These are phyloP conservation scores for Plagodis pulveraria DNA, from an alignment of 2,888 invertebrate genomes.

Conservation along the genomic window DNA sequence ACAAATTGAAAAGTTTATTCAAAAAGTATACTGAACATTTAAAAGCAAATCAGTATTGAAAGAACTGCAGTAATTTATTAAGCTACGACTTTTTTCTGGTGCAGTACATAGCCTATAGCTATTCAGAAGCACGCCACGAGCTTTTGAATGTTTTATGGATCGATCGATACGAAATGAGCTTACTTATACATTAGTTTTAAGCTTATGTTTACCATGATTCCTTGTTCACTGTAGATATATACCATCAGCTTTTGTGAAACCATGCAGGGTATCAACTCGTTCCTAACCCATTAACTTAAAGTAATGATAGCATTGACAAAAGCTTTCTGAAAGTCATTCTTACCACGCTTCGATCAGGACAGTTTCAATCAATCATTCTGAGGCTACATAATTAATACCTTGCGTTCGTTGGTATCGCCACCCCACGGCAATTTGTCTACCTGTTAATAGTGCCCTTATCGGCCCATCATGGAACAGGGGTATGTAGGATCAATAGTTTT, in stretches of 20 bases:
- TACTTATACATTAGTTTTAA: slow-evolving; percentile 10
- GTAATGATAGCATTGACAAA: slow-evolving; percentile 32
- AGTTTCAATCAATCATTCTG: slow-evolving; percentile 74
- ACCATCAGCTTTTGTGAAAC: slow-evolving; percentile 10
- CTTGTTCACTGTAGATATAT: slow-evolving; percentile 1
- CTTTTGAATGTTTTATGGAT: slow-evolving; percentile 8
- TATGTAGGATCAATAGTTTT: slow-evolving; percentile 76
- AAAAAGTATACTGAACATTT: too few species aligned
- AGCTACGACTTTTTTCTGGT: neutral
- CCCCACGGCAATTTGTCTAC: slow-evolving; percentile 72
- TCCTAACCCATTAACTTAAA: slow-evolving; percentile 31
- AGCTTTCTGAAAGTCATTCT: slow-evolving; percentile 37
- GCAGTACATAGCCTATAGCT: neutral
- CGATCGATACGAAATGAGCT: slow-evolving; percentile 15
- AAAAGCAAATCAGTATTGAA: too few species aligned
- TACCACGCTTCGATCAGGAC: slow-evolving; percentile 46
- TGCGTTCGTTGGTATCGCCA: slow-evolving; percentile 64
- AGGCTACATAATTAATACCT: slow-evolving; percentile 77
- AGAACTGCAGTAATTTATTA: neutral
- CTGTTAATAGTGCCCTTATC: slow-evolving; percentile 74
- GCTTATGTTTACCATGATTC: neutral
- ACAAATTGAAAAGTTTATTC: too few species aligned
- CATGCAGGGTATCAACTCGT: slow-evolving; percentile 14
- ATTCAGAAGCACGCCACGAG: slow-evolving; percentile 1
- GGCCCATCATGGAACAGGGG: slow-evolving; percentile 72